Conservation (phyloP, 1,140 invertebrate species). For the Drosophila lowei region DNA sequence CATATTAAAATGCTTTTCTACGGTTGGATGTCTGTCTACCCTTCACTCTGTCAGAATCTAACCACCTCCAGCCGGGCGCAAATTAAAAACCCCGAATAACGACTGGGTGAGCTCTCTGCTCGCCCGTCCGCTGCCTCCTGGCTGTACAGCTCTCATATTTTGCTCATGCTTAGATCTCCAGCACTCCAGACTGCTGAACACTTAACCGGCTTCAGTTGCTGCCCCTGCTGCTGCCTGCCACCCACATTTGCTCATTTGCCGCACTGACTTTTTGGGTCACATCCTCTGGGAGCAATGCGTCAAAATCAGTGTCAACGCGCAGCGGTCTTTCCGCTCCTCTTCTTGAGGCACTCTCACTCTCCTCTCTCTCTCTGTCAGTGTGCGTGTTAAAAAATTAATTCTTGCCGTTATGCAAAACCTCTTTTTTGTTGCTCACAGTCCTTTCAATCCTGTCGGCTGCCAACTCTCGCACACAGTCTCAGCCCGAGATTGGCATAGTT, state of each 20-base stretch:
- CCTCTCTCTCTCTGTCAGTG: constrained; percentile 16
- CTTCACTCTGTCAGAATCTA: constrained; percentile 58
- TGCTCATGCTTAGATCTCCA: constrained; percentile 47
- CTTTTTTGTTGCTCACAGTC: constrained; percentile 18
- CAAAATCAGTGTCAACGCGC: constrained; percentile 81
- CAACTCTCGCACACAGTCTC: constrained; percentile 1
- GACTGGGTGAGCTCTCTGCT: constrained; percentile 22
- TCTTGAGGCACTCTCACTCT: not conserved
- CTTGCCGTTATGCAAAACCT: constrained; percentile 63
- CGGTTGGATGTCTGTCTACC: constrained; percentile 60
- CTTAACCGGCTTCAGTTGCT: constrained; percentile 66
- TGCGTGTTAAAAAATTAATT: constrained; percentile 79
- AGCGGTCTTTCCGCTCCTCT: constrained; percentile 25
- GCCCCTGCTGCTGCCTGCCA: constrained; percentile 23
- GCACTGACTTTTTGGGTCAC: constrained; percentile 79
- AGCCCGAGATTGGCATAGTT: constrained; percentile 66
- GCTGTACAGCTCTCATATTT: constrained; percentile 63
- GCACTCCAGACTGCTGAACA: constrained; percentile 55
- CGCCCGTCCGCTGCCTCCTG: constrained; percentile 23
- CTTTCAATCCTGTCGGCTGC: constrained; percentile 1
- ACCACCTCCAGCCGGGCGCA: constrained; percentile 21
- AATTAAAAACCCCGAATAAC: constrained; percentile 71
- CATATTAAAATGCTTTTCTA: constrained; percentile 66
- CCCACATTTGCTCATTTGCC: constrained; percentile 76
- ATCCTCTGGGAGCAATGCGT: constrained; percentile 79